phyloP scores from a whole-genome alignment of 37 sponge, comb jelly and placozoan genomes.

The Cliona cf. orientalis region DNA sequence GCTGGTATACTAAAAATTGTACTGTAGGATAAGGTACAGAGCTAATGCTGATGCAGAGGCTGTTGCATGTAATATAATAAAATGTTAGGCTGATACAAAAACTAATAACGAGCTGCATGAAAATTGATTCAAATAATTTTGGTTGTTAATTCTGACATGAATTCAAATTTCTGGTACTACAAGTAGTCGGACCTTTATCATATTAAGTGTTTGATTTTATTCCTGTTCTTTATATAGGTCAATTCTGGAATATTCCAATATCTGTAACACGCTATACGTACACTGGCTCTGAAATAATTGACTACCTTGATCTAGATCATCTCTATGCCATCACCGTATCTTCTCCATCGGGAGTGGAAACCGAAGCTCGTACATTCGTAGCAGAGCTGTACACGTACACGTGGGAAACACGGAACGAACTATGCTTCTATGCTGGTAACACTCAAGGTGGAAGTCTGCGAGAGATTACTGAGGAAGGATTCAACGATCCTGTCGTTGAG shows the following conservation, averaged over 20 bases:
- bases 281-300: not conserved
- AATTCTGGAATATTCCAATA: too few relatives aligned
- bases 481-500: slow-evolving; percentile 73
- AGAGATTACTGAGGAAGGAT: slow-evolving; percentile 14
- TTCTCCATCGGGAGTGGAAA: not conserved
- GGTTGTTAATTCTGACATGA: too few relatives aligned
- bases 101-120: too few relatives aligned
- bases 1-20: too few relatives aligned
- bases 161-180: too few relatives aligned
- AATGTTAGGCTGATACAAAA: too few relatives aligned
- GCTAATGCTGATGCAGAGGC: too few relatives aligned
- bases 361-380: slow-evolving; percentile 1
- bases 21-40: too few relatives aligned
- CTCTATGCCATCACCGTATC: slow-evolving; percentile 7
- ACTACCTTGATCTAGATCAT: slow-evolving; percentile 8
- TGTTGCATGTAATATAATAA: too few relatives aligned
- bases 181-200: too few relatives aligned
- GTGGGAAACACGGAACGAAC: slow-evolving; percentile 13
- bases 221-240: not conserved
- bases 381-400: slow-evolving; percentile 1
- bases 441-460: slow-evolving; percentile 20
- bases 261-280: slow-evolving; percentile 2
- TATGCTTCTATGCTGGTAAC: slow-evolving; percentile 36
- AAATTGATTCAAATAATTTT: too few relatives aligned
- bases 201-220: too few relatives aligned